Conservation (phyloP, 2,888 invertebrate genomes). For the Litoditis marina region DNA sequence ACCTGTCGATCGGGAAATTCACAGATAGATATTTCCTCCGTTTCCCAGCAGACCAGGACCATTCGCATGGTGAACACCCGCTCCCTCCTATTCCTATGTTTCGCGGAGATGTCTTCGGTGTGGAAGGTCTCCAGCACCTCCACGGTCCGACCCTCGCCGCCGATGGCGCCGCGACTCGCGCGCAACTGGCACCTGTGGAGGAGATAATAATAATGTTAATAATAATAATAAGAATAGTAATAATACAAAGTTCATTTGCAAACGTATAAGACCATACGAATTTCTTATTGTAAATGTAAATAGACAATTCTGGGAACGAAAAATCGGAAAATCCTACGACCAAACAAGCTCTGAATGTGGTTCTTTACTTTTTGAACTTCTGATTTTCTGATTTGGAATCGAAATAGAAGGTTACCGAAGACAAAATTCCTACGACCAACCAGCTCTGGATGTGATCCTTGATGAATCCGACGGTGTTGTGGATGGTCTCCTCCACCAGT, state of each 20-base stretch:
- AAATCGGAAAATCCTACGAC: no score
- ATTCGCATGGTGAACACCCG: conserved; percentile 31
- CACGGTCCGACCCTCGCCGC: conserved; percentile 26
- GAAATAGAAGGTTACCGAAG: no score
- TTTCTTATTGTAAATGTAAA: no score
- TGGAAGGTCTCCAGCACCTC: conserved; percentile 38
- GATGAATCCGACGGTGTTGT: conserved; percentile 43
- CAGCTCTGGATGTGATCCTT: conserved; percentile 44
- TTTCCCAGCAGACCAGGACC: conserved; percentile 28
- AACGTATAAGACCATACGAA: no score
- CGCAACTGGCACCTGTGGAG: conserved; percentile 13
- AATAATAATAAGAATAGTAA: no score
- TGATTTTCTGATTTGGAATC: not conserved
- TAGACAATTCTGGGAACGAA: no score
- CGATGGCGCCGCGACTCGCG: conserved; percentile 25
- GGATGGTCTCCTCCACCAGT: conserved; percentile 42
- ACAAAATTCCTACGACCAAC: not conserved
- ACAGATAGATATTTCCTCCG: conserved; percentile 8
- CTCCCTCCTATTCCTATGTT: conserved; percentile 33
- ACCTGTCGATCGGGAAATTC: conserved; percentile 2
- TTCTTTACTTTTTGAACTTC: no score
- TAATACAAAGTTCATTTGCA: no score
- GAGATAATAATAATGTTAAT: no score
- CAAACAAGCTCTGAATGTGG: no score
- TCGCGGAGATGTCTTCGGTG: conserved; percentile 33